These are phyloP conservation scores for Cyrtonyx montezumae DNA, from an alignment of 2,113 vertebrate species.

Conservation along the genomic window DNA sequence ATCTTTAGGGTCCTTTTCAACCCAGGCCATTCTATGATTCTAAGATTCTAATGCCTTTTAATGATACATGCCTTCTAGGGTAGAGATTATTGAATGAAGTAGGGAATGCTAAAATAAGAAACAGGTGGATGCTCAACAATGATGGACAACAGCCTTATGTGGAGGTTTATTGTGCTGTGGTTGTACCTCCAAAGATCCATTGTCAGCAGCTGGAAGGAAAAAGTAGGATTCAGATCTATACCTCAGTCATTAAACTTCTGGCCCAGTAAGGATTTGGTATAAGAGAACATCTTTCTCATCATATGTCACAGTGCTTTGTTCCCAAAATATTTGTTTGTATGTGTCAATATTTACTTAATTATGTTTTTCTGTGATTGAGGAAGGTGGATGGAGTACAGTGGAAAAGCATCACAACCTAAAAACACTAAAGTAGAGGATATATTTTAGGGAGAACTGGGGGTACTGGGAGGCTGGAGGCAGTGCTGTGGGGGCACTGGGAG, in stretches of 20 bases:
- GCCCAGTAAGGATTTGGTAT: neutral
- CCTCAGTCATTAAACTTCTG: neutral
- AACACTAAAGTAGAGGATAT: neutral
- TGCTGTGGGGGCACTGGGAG: neutral
- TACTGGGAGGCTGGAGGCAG: neutral
- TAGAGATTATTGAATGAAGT: neutral
- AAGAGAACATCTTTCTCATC: neutral
- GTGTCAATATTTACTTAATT: slow-evolving; percentile 9
- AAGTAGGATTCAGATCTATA: neutral
- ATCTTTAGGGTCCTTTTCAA: no score
- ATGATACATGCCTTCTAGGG: neutral
- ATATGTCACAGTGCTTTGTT: neutral
- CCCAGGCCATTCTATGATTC: no score
- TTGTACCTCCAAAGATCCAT: neutral
- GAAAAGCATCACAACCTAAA: neutral
- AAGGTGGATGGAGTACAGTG: neutral
- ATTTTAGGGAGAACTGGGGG: neutral
- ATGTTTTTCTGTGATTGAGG: slow-evolving; percentile 21
- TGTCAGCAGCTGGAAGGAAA: neutral
- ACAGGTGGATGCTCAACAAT: neutral
- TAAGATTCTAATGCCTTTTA: neutral
- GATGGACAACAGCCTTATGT: neutral
- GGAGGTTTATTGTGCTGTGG: neutral
- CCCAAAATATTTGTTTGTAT: neutral
- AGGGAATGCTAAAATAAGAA: neutral